These are phyloP conservation scores for Triplophysa dalaica DNA, from an alignment of 2,113 vertebrate genomes.

Conservation along the genomic window DNA sequence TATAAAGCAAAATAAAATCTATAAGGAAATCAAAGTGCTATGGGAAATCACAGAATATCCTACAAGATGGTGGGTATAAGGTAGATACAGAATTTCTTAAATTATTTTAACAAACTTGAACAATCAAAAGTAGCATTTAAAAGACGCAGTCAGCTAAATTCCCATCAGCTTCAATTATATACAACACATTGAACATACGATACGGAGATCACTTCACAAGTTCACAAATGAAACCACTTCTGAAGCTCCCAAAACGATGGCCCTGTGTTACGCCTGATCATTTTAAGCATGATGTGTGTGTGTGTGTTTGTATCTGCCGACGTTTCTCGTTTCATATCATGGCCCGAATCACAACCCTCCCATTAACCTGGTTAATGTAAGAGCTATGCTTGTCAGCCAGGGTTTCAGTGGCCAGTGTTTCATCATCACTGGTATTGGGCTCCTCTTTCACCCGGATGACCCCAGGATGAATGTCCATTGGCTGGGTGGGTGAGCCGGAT, in stretches of 20 bases:
- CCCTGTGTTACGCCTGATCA: constrained; percentile 54
- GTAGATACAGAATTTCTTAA: constrained; percentile 42
- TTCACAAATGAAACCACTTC: constrained; percentile 63
- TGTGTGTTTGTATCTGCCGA: constrained; percentile 41
- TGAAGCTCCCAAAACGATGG: constrained; percentile 57
- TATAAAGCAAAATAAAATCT: constrained; percentile 47
- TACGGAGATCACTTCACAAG: constrained; percentile 73
- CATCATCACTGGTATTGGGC: constrained; percentile 89
- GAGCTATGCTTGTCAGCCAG: constrained; percentile 85
- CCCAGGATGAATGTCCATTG: constrained; percentile 76
- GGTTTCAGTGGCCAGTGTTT: constrained; percentile 82
- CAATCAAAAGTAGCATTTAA: constrained; percentile 60
- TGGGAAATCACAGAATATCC: constrained; percentile 38
- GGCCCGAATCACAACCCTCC: constrained; percentile 93
- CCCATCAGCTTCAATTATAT: constrained; percentile 63
- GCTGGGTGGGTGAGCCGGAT: constrained; percentile 69
- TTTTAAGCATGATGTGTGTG: constrained; percentile 46
- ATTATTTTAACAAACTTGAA: constrained; percentile 54
- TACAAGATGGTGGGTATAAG: constrained; percentile 28
- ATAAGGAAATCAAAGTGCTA: constrained; percentile 41
- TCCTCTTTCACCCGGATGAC: constrained; percentile 96
- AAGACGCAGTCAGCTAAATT: constrained; percentile 59
- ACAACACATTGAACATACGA: constrained; percentile 71
- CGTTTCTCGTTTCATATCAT: constrained; percentile 77
- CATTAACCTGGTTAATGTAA: constrained; percentile 97